A percentile compares a stretch with the other conserved stretches of the same genome.
Evolutionary conservation across 2,888 invertebrate genomes (phyloP).

Genomic region (Hyalella azteca): DNA sequence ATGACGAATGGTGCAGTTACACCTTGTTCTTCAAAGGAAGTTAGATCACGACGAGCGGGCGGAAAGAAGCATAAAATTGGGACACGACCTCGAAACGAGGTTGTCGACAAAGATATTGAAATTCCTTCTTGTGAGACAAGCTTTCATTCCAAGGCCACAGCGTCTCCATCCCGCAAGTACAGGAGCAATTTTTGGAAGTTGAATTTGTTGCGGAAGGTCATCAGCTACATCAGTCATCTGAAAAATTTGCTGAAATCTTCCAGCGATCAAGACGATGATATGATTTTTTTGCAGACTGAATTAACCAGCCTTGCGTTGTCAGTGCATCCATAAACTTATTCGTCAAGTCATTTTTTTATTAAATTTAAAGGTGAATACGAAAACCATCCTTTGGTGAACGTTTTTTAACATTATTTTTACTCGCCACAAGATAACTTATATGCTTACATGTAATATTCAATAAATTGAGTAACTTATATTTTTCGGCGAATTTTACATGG

Average conservation of each 20-base stretch:
- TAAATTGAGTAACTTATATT: too few relatives aligned
- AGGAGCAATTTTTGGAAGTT: constrained; percentile 11
- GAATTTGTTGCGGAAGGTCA: background rate
- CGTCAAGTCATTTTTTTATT: background rate
- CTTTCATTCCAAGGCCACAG: background rate
- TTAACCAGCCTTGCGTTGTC: constrained; percentile 1
- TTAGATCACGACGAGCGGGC: background rate
- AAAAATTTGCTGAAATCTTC: constrained; percentile 16
- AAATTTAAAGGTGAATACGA: too few relatives aligned
- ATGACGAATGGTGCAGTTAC: background rate
- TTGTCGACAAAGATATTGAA: background rate
- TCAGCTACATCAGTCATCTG: constrained; percentile 2
- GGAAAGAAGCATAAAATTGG: background rate
- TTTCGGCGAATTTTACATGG: too few relatives aligned
- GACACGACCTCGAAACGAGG: background rate
- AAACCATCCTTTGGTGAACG: too few relatives aligned
- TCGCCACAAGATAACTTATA: too few relatives aligned
- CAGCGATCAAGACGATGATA: background rate
- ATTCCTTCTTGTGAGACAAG: background rate
- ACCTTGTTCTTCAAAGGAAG: background rate
- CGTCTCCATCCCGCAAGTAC: background rate
- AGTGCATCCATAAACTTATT: background rate
- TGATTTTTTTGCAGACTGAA: constrained; percentile 14
- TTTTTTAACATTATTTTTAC: too few relatives aligned
- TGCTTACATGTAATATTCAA: too few relatives aligned